phyloP scores from a whole-genome alignment of 2,113 vertebrate genomes.

The Equus przewalskii region DNA sequence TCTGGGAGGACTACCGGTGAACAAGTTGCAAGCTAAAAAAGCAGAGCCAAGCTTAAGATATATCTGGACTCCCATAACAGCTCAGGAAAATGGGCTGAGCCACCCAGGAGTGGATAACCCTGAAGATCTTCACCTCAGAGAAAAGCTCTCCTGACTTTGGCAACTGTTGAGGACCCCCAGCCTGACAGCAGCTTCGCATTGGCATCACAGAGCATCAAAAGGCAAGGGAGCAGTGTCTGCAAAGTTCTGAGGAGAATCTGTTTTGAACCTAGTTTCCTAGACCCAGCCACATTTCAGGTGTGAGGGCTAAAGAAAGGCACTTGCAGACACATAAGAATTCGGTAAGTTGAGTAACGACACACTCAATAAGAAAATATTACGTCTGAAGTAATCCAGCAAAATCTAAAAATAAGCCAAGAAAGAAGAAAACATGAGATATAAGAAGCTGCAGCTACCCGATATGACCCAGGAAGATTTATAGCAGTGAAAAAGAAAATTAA shows the following conservation, averaged over 20 bases:
- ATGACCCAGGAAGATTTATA: not conserved
- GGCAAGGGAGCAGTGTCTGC: not conserved
- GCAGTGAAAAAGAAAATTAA: not conserved
- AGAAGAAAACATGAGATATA: not conserved
- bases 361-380: not conserved
- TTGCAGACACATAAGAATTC: not conserved
- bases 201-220: not conserved
- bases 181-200: rapidly evolving
- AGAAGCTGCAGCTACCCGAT: not conserved
- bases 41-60: not conserved
- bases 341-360: not conserved
- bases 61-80: not conserved
- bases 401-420: not conserved
- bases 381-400: constrained; percentile 2
- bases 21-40: not conserved
- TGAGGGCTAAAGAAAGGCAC: not conserved
- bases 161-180: not conserved
- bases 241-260: not conserved
- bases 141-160: not conserved
- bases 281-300: not conserved
- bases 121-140: not conserved
- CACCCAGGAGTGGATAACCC: not conserved
- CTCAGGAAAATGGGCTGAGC: not conserved
- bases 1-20: not conserved
- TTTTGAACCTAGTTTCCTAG: not conserved